A percentile compares a stretch with the other conserved stretches of the same genome.
Conservation (phyloP, 2,888 invertebrate species). For the Lithophane semibrunnea region DNA sequence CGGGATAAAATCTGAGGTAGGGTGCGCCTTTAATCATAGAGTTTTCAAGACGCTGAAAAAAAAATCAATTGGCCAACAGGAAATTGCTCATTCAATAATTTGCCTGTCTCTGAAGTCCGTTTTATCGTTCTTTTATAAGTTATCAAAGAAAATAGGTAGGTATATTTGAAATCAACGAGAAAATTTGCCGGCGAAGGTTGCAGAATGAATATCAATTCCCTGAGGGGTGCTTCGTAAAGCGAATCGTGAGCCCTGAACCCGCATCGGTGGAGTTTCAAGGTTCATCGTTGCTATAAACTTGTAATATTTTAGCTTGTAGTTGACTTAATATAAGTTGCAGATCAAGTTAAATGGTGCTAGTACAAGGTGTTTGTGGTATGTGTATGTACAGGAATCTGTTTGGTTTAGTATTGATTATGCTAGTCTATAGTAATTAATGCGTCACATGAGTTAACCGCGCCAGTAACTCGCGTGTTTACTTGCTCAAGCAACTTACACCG, state of each 20-base stretch:
- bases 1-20: no score
- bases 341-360: constrained; percentile 24
- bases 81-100: constrained; percentile 58
- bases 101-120: constrained; percentile 33
- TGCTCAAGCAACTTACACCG: no score
- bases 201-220: constrained; percentile 67
- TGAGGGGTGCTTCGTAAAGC: constrained; percentile 54
- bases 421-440: background rate
- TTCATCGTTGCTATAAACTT: constrained; percentile 51
- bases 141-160: constrained; percentile 49
- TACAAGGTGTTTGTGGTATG: background rate
- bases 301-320: constrained; percentile 47
- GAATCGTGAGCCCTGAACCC: constrained; percentile 60
- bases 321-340: constrained; percentile 10
- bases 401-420: background rate
- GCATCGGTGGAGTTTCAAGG: constrained; percentile 56
- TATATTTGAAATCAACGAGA: constrained; percentile 50
- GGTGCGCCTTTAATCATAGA: background rate
- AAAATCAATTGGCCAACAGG: constrained; percentile 39
- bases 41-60: constrained; percentile 36
- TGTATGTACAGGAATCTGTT: background rate
- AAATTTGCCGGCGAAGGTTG: constrained; percentile 60
- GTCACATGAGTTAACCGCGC: background rate
- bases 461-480: background rate
- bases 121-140: constrained; percentile 43